Conservation (phyloP, 2,113 vertebrate species). For the Maccullochella peelii region DNA sequence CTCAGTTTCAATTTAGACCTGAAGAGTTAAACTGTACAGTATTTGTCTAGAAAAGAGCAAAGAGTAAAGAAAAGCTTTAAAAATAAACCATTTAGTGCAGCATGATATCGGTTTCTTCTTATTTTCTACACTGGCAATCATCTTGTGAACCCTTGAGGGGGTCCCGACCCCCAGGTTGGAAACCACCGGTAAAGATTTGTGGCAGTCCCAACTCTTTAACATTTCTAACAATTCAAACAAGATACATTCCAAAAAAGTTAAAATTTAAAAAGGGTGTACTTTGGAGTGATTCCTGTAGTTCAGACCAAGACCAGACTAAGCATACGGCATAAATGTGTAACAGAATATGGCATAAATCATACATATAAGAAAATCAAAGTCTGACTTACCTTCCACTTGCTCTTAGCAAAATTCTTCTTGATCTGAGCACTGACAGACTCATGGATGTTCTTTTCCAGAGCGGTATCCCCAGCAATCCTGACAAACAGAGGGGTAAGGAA, state of each 20-base stretch:
- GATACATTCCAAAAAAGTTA: not conserved
- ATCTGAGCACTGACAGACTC: constrained; percentile 99
- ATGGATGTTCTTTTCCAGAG: constrained; percentile 97
- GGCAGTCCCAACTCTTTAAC: not conserved
- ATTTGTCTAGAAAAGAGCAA: not conserved
- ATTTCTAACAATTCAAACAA: constrained; percentile 7
- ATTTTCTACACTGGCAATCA: not conserved
- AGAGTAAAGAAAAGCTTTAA: not conserved
- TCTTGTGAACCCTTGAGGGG: not conserved
- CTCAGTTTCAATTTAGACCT: not conserved
- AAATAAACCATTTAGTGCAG: not conserved
- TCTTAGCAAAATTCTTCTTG: constrained; percentile 98
- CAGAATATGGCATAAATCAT: not conserved
- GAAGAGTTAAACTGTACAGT: not conserved
- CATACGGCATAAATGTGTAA: too few relatives aligned
- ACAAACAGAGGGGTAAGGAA: not conserved
- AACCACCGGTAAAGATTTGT: not conserved
- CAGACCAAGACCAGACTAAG: not conserved
- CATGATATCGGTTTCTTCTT: not conserved
- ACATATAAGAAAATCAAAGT: not conserved
- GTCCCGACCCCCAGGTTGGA: not conserved
- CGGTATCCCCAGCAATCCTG: constrained; percentile 97
- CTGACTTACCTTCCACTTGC: constrained; percentile 95
- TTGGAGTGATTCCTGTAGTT: not conserved
- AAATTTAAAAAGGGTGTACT: not conserved